Evolutionary conservation across 1,140 invertebrate genomes (phyloP).

Genomic region (Dendroctonus ponderosae): DNA sequence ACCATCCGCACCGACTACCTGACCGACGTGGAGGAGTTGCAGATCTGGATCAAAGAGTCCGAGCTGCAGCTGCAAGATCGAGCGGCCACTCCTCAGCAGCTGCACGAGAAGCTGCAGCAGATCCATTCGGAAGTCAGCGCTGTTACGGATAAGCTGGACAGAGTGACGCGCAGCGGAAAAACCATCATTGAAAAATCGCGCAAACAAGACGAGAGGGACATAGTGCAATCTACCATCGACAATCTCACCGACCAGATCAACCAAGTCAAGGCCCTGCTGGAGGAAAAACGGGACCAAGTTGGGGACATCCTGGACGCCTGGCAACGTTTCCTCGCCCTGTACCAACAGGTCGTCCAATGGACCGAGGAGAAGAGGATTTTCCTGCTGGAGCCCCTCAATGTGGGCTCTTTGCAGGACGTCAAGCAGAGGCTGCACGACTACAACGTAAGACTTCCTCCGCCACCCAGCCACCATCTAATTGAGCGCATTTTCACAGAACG

Average conservation of each 20-base stretch:
- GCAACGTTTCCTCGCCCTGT: slow-evolving; percentile 79
- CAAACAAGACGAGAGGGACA: slow-evolving; percentile 72
- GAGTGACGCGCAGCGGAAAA: slow-evolving; percentile 72
- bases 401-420: slow-evolving; percentile 75
- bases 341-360: slow-evolving; percentile 80
- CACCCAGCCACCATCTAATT: slow-evolving; percentile 3
- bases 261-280: slow-evolving; percentile 72
- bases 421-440: slow-evolving; percentile 85
- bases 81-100: slow-evolving; percentile 69
- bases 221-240: slow-evolving; percentile 72
- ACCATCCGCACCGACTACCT: slow-evolving; percentile 78
- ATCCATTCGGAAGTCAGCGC: slow-evolving; percentile 72
- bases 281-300: slow-evolving; percentile 79
- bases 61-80: slow-evolving; percentile 81
- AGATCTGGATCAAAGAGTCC: slow-evolving; percentile 77
- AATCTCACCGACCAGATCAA: slow-evolving; percentile 75
- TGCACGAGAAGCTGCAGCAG: slow-evolving; percentile 74
- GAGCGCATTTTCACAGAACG: slow-evolving; percentile 59
- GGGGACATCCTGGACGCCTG: slow-evolving; percentile 85
- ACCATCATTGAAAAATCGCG: slow-evolving; percentile 75
- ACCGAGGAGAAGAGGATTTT: slow-evolving; percentile 77
- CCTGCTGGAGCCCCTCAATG: slow-evolving; percentile 71
- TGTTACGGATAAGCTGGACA: slow-evolving; percentile 75
- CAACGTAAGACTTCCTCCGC: slow-evolving; percentile 61
- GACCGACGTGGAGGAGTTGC: slow-evolving; percentile 75